Conservation (phyloP, 2,797 vertebrate species). For the Vultur gryphus region DNA sequence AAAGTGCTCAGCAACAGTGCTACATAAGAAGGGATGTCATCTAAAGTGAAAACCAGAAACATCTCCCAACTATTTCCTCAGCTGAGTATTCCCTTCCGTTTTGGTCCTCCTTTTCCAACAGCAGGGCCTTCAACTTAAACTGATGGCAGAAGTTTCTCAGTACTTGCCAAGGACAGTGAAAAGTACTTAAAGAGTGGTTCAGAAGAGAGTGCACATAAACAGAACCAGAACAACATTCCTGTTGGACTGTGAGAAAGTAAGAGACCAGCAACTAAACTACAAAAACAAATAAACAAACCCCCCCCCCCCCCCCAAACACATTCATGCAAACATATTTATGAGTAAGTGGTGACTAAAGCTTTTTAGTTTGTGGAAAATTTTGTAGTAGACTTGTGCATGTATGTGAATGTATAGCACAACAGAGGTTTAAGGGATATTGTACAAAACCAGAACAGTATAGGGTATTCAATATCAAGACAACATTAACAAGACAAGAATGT, state of each 20-base stretch:
- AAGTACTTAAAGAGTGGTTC: neutral
- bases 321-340: neutral
- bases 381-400: neutral
- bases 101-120: neutral
- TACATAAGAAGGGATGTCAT: neutral
- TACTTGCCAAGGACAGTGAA: neutral
- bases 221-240: neutral
- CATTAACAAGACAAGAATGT: neutral
- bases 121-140: neutral
- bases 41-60: neutral
- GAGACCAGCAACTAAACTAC: neutral
- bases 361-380: neutral
- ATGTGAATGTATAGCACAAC: no score
- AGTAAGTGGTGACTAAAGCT: neutral
- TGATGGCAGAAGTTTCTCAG: neutral
- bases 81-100: neutral
- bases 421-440: no score
- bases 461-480: neutral
- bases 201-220: neutral
- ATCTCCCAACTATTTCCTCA: neutral
- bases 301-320: neutral
- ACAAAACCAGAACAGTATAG: neutral
- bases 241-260: neutral
- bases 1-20: neutral
- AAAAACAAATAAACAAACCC: neutral